Evolutionary conservation across 1,140 invertebrate species (phyloP), one percentile per base, ranked within the genome.

Genomic region (Diploscapter pachys): DNA sequence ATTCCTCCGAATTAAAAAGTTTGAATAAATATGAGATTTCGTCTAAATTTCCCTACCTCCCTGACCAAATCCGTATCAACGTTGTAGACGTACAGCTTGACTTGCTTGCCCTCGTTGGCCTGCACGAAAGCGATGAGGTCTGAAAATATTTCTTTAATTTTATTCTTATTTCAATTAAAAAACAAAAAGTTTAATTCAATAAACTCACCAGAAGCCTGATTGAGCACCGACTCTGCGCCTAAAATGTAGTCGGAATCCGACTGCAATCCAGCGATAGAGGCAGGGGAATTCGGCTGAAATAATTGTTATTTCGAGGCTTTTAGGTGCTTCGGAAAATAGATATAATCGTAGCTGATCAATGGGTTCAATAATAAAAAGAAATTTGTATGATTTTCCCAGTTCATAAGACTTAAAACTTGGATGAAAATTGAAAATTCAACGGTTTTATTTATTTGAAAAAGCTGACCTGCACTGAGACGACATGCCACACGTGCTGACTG

Each of bases 61-160:
- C 96, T 89, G 83, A 95, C 98, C 4, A 90, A 89, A 88, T 99
- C 97, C 75, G 93, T 91, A 80, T 93, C 91, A 65, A 91, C 91
- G 88, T 98, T 99, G 86, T 99, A 99, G 65, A 99, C 95, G 89
- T 97, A 99, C n/a, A 99, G 89, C 86, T 98, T 98, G 8, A 99
- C 87, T 62, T 92, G 91, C 82, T 94, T 91, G 4, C 92, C 92
- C 87, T 98, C 94, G 86, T 99, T 95, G 13, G 93, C 92, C 87
- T 98, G 95, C 80, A 99, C 97, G 64, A 99, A 88, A 62, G 93
- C 94, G 87, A 96, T 99, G 62, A 99, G 89, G 89, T 99, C 96
- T 8, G 31, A 31, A 31, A 31, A 31, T 31, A 31, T 31, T 31
- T 31, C 31, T 31, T 31, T 31, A 31, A 31, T 31, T 31, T 31